Evolutionary conservation across 1,140 invertebrate genomes (phyloP).

Genomic region (Rhynchophorus ferrugineus): DNA sequence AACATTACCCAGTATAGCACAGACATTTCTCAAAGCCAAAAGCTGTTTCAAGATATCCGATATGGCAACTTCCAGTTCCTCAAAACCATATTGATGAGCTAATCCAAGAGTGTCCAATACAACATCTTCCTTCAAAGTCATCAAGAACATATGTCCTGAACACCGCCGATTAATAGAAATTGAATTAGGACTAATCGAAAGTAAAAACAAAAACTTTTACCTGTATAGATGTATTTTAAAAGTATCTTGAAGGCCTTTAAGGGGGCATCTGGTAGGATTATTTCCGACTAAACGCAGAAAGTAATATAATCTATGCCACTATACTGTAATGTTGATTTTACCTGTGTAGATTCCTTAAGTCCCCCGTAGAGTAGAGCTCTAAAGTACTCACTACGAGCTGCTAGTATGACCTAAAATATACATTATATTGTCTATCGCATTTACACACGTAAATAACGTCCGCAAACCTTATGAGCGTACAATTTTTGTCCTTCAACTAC

Average conservation of each 20-base stretch:
- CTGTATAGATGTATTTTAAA: slow-evolving; percentile 91
- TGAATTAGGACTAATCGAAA: too few relatives aligned
- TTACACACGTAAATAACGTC: too few relatives aligned
- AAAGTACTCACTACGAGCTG: slow-evolving; percentile 92
- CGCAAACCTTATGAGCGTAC: slow-evolving; percentile 73
- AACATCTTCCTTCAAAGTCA: slow-evolving; percentile 75
- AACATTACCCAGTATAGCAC: slow-evolving; percentile 62
- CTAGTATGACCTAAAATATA: slow-evolving; percentile 67
- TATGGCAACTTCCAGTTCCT: slow-evolving; percentile 82
- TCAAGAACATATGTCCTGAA: slow-evolving; percentile 71
- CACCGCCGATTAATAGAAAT: background rate
- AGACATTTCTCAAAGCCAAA: slow-evolving; percentile 82
- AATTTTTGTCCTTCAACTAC: slow-evolving; percentile 78
- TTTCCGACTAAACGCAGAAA: slow-evolving; percentile 54
- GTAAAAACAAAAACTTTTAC: slow-evolving; percentile 23
- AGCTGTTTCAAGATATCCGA: slow-evolving; percentile 88
- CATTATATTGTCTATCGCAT: background rate
- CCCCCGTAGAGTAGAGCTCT: slow-evolving; percentile 85
- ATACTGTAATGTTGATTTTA: slow-evolving; percentile 16
- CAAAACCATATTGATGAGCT: slow-evolving; percentile 92
- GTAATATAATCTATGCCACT: slow-evolving; percentile 2
- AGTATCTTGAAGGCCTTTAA: slow-evolving; percentile 82
- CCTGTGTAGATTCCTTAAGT: slow-evolving; percentile 76
- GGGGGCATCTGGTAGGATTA: slow-evolving; percentile 79
- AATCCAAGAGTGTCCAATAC: slow-evolving; percentile 82